Base-by-base conservation (phyloP, 2,113 vertebrate genomes). In the Columba livia region DNA sequence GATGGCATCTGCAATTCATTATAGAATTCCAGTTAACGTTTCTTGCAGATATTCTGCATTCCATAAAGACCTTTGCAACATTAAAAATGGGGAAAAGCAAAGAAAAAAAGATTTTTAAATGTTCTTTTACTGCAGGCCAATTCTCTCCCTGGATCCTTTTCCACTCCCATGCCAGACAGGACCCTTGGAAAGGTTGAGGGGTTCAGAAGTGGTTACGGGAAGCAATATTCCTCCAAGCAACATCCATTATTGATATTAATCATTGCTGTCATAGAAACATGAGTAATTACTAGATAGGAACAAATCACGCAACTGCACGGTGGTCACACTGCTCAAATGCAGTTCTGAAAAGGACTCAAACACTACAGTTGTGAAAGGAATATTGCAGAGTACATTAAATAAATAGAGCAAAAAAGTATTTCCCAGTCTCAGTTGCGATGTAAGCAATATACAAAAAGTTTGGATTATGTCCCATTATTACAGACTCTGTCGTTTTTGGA, bases 1-100 rank as follows among this genome's bases (percentile, higher is more conserved):
- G 88, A 91, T 88, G 88, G 92, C 86, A 93, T 36, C 89, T 89
- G 58, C 56, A 93, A 77, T 87, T 89, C 87, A 73, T 70, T 54
- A 84, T 57, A 93, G 71, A 91, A 85, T 95, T 83, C 74, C 50
- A 61, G 47, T 69, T 89, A 89, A 75, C 25, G 51, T 70, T 95
- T 94, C 83, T 75, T 21, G 44, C 60, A 51, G 42, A 53, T 42
- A 73, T 85, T 84, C 47, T 79, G 60, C 36, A 47, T 34, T 61
- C 58, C 50, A 32, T 69, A 20, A 87, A 93, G 91, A 82, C 11
- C 10, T 12, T 90, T 83, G 61, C 69, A 90, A 51, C 31, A 47
- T 60, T 62, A 50, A 81, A 79, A 90, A 48, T 6, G 26, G 18
- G 6, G 12, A 15, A 40, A 67, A 79, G 4, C 5, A 28, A 67